Conservation (phyloP, 2,888 invertebrate genomes). For the Synanthedon formicaeformis region DNA sequence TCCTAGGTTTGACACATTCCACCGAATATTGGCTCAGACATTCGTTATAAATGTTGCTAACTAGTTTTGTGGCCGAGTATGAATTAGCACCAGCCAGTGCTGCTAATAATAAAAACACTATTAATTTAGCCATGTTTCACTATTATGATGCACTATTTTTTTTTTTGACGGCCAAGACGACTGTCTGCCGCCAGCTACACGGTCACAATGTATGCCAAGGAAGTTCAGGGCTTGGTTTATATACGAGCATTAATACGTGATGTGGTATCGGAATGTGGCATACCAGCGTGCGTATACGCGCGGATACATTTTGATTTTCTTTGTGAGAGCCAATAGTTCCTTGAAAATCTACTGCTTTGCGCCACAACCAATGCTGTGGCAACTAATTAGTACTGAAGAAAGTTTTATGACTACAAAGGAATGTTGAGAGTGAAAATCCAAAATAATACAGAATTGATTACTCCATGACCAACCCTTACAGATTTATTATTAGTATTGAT, state of each 20-base stretch:
- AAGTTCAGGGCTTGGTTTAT: conserved; percentile 65
- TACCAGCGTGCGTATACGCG: conserved; percentile 39
- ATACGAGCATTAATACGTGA: conserved; percentile 71
- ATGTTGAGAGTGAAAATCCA: neutral
- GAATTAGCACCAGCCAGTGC: conserved; percentile 45
- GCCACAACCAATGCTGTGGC: neutral
- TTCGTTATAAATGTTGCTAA: conserved; percentile 75
- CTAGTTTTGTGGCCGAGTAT: conserved; percentile 73
- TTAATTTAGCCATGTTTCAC: conserved; percentile 55
- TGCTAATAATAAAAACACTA: conserved; percentile 49
- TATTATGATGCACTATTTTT: conserved; percentile 24
- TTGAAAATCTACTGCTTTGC: conserved; percentile 50
- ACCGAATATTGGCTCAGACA: conserved; percentile 78
- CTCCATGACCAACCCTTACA: no score
- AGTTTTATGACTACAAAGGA: neutral
- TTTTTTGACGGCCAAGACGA: conserved; percentile 47
- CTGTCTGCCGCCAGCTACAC: conserved; percentile 51
- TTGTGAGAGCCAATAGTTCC: conserved; percentile 38
- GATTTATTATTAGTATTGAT: no score
- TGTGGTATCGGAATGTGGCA: conserved; percentile 44
- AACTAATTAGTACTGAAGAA: conserved; percentile 1
- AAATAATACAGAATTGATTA: no score
- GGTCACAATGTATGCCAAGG: conserved; percentile 63
- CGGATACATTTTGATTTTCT: conserved; percentile 48
- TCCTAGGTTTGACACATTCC: conserved; percentile 82